Evolutionary conservation across 2,797 vertebrate genomes (phyloP), one percentile per base, ranked within the genome.

Genomic region (Streptopelia turtur): DNA sequence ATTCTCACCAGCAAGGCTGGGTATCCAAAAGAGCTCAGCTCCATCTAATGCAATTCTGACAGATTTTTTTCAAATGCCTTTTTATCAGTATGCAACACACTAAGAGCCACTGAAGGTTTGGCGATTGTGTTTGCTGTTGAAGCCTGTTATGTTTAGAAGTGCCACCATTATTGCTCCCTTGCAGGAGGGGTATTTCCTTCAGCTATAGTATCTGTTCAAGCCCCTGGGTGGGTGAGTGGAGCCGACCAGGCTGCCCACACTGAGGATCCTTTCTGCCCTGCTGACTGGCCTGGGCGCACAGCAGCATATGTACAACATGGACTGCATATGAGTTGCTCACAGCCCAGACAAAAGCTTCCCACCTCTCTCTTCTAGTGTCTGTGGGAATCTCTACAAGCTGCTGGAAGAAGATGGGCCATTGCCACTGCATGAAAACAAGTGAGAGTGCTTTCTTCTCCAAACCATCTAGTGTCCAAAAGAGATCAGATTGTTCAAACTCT

Each of bases 401-500:
- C 33, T 80, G 74, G 50, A 81, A 87, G 28, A 82, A 64, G 30
- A 50, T 10, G 57, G 11, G 11, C 47, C 33, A 9, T 49, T 72
- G 49, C 35, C 45, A 70, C 72, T 77, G 57, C 14, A 39, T 5
- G 9, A 69, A 89, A 85, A 59, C 35, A 71, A 83, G 24, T 16
- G 24, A 55, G 7, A 80, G 22, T 23, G 16, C 37, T 57, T n/a
- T 91, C 55, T 16, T 74, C 25, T 45, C 45, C 71, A 72, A 88
- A 92, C 39, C 0, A 3, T 35, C 39, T 52, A 52, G 28, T 31
- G 30, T 85, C 53, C 80, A 91, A 95, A 91, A 6, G 4, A 93
- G 71, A 95, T 83, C 75, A 68, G 49, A 85, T 75, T 86, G 59
- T 68, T 93, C 75, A 74, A 72, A 77, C 43, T 72, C 35, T 78